A percentile compares a stretch with the other conserved stretches of the same genome.
phyloP scores from a whole-genome alignment of 2,797 vertebrate species.

The Ceryle rudis region DNA sequence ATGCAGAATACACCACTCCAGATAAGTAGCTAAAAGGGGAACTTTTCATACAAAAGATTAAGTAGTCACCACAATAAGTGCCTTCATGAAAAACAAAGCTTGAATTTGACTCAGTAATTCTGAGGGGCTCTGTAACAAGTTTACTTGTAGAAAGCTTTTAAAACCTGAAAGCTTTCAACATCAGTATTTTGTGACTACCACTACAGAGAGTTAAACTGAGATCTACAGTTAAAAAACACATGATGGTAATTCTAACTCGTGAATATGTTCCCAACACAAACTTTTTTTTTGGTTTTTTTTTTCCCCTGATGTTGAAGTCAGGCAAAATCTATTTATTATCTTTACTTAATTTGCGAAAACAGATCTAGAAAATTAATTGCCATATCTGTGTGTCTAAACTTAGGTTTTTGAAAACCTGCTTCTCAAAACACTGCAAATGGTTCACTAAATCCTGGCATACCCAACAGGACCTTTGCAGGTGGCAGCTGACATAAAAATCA shows the following conservation, averaged over 20 bases:
- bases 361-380: background rate
- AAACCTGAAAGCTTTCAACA: background rate
- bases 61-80: constrained; percentile 75
- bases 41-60: constrained; percentile 79
- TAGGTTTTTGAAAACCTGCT: background rate
- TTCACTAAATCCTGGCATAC: background rate
- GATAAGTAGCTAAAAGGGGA: constrained; percentile 69
- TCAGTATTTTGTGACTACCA: background rate
- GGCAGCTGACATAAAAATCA: background rate
- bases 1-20: constrained; percentile 74
- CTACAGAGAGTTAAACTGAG: background rate
- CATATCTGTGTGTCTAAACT: background rate
- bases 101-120: background rate
- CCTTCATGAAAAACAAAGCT: background rate
- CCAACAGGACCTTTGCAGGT: background rate
- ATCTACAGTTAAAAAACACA: background rate
- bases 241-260: background rate
- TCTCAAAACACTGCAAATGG: background rate
- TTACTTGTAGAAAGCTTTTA: background rate
- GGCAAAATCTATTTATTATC: background rate
- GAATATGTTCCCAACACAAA: background rate
- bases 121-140: background rate
- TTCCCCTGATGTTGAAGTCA: background rate
- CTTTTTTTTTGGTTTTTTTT: too few species aligned
- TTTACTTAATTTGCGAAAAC: background rate